Percentiles rank a stretch among this genome's conserved stretches.
These are phyloP conservation scores for Ectemnius lituratus DNA, from an alignment of 2,888 invertebrate genomes.

Conservation along the genomic window DNA sequence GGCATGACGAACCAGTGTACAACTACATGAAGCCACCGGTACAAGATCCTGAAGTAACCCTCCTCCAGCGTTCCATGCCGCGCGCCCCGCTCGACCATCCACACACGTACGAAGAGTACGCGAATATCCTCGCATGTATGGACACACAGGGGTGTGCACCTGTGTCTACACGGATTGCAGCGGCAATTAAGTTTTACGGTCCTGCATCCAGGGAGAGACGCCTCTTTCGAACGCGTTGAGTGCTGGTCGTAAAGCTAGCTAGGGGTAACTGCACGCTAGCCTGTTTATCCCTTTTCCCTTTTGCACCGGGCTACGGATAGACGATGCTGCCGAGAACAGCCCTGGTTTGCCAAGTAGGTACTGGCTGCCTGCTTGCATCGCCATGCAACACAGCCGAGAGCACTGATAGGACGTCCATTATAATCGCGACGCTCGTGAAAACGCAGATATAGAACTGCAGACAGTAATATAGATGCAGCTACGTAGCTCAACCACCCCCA, in stretches of 20 bases:
- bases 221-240: slow-evolving; percentile 71
- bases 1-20: slow-evolving; percentile 33
- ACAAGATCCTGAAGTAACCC: slow-evolving; percentile 15
- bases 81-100: background rate
- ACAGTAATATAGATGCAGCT: slow-evolving; percentile 10
- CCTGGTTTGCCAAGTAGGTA: slow-evolving; percentile 22
- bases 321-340: slow-evolving; percentile 17
- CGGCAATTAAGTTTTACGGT: slow-evolving; percentile 76
- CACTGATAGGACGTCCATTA: slow-evolving; percentile 40
- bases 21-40: slow-evolving; percentile 27
- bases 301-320: slow-evolving; percentile 33
- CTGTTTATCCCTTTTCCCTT: slow-evolving; percentile 58
- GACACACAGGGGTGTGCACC: background rate
- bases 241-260: slow-evolving; percentile 66
- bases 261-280: slow-evolving; percentile 53
- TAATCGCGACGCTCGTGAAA: slow-evolving; percentile 26
- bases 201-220: slow-evolving; percentile 66
- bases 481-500: background rate
- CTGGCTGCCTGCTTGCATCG: too few relatives aligned
- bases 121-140: background rate
- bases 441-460: background rate
- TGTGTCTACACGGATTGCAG: slow-evolving; percentile 66
- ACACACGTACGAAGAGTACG: slow-evolving; percentile 17
- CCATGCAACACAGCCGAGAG: slow-evolving; percentile 12
- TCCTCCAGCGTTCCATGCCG: background rate